A percentile compares a stretch with the other conserved stretches of the same genome.
phyloP scores from a whole-genome alignment of 2,113 vertebrate species.

The Alethe diademata region DNA sequence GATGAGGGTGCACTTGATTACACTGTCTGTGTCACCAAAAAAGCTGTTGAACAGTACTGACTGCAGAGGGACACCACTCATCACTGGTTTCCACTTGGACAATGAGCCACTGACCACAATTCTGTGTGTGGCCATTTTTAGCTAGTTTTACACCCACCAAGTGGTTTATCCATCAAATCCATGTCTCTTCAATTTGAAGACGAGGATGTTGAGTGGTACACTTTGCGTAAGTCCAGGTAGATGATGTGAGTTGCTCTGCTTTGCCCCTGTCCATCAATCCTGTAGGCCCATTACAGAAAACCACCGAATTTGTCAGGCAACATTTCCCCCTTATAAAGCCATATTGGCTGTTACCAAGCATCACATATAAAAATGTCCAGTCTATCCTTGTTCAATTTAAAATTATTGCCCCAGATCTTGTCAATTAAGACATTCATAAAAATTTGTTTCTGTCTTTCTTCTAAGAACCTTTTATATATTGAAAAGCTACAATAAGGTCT shows the following conservation, averaged over 20 bases:
- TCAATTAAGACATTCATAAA: not conserved
- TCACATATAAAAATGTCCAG: not conserved
- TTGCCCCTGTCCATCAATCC: not conserved
- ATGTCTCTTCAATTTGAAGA: not conserved
- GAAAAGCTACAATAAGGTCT: not conserved
- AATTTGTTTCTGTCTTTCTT: not conserved
- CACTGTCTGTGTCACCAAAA: not conserved
- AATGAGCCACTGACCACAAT: not conserved
- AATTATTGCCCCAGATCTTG: not conserved
- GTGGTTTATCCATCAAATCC: not conserved
- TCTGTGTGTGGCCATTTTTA: not conserved
- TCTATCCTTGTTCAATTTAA: not conserved
- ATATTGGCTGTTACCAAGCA: not conserved
- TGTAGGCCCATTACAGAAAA: not conserved
- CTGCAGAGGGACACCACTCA: accelerated
- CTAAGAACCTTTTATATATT: not conserved
- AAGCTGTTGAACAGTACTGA: not conserved
- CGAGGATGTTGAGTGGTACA: not conserved
- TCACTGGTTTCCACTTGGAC: not conserved
- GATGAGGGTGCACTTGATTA: not conserved
- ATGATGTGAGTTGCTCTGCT: not conserved
- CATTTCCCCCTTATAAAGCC: not conserved
- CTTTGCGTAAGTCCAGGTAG: not conserved
- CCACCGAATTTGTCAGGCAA: not conserved
- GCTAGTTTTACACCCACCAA: not conserved